phyloP scores from a whole-genome alignment of 2,113 vertebrate species.

The Poeciliopsis retropinna region DNA sequence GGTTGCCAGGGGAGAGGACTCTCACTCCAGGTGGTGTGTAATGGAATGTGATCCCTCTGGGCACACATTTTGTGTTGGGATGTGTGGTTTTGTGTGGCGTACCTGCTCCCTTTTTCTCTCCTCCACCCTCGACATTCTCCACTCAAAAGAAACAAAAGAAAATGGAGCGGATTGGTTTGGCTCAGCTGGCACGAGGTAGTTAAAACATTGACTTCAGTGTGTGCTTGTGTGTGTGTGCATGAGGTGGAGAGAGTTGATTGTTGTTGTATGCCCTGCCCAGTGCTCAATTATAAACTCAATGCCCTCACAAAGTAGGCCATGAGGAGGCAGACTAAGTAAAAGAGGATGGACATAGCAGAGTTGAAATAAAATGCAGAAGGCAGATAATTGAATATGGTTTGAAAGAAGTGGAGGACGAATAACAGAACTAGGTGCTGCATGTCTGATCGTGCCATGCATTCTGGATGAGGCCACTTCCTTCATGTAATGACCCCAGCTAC shows the following conservation, averaged over 20 bases:
- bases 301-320: slow-evolving; percentile 63
- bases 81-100: slow-evolving; percentile 23
- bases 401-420: slow-evolving; percentile 21
- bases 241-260: slow-evolving; percentile 44
- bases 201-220: slow-evolving; percentile 46
- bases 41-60: slow-evolving; percentile 67
- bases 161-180: slow-evolving; percentile 41
- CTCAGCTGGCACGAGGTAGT: slow-evolving; percentile 45
- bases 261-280: slow-evolving; percentile 66
- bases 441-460: slow-evolving; percentile 74
- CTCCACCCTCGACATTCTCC: slow-evolving; percentile 35
- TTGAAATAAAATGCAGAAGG: slow-evolving; percentile 44
- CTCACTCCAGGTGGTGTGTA: slow-evolving; percentile 69
- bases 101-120: slow-evolving; percentile 48
- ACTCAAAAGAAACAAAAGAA: slow-evolving; percentile 55
- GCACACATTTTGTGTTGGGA: slow-evolving; percentile 32
- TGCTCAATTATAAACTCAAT: slow-evolving; percentile 64
- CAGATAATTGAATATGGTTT: slow-evolving; percentile 53
- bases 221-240: slow-evolving; percentile 21
- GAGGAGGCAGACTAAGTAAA: slow-evolving; percentile 44
- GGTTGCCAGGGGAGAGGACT: slow-evolving; percentile 62
- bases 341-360: slow-evolving; percentile 33
- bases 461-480: slow-evolving; percentile 74
- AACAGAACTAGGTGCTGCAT: slow-evolving; percentile 53
- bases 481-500: slow-evolving; percentile 61